Base-by-base conservation (phyloP, 2,888 invertebrate species). In the Ferdinandea cuprea region DNA sequence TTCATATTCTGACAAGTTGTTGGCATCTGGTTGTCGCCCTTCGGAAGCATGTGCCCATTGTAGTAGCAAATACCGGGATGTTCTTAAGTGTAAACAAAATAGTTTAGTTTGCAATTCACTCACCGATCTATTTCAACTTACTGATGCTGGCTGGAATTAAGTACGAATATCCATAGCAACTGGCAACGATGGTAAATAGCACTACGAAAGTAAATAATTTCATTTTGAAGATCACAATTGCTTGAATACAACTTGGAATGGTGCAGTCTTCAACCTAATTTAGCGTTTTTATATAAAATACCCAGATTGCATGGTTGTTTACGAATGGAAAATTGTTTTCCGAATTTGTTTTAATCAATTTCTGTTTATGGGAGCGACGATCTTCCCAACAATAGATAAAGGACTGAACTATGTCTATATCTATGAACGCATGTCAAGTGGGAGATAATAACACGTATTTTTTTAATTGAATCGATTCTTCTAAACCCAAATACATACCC, bases 1-100 rank as follows among this genome's bases (percentile, higher is more conserved):
- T 42, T 85, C 83, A 86, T 84, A 73, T 86, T 86, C 79, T 87
- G 87, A 56, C 87, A 87, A 6, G 85, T 46, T 1, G 76, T 84
- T 0, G 85, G 80, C 63, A 87, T 48, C 13, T 81, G 76, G 35
- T 86, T 87, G 44, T 87, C 86, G 13, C 87, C 87, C 8, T 78
- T 83, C 21, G 85, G 59, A 25, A 87, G 35, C 15, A 86, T 61
- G 17, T 85, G 59, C 21, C 87, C 87, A 85, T 86, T 85, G 65
- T 77, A 87, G 73, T 86, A 86, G 50, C 87, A 87, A 46, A 86
- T 73, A 0, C 87, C 87, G 11, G 85, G 85, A 61, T 81, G 59
- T n/a, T 71, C 81, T 42, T 73, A 52, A 42, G 1, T 30, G 46
- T 3, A 3, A 59, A n/a, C n/a, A n/a, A 17, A 66, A 13, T 42